Base-by-base conservation (phyloP, 2,888 invertebrate species). In the Patella caerulea region DNA sequence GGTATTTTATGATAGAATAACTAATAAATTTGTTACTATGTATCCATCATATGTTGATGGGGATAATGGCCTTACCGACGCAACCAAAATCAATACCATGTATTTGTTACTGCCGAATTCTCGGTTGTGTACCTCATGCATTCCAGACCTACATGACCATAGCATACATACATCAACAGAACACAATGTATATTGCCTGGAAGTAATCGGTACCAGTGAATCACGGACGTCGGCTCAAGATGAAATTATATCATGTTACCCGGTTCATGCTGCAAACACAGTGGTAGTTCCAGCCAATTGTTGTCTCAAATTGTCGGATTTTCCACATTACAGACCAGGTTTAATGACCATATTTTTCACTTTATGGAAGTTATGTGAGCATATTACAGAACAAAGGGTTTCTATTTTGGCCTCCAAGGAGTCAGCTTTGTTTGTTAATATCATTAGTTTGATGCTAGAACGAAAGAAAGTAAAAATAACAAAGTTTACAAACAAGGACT, bases 261-360 rank as follows among this genome's bases (percentile, higher is more conserved):
- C 59, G 19, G 59, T 65, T 9, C 59, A n/a, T 19, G 59, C 59
- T 7, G n/a, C 59, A 19, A 65, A 65, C 12, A 65, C n/a, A 12
- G 59, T 65, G 11, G 59, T 65, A 11, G 59, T 65, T 65, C 59
- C 59, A 9, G 11, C 19, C n/a, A 19, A n/a, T 65, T 65, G 59
- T n/a, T 65, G 59, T 65, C 7, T 65, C n/a, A n/a, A 9, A 19
- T 17, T 65, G 19, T 65, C 59, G 19, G n/a, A n/a, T n/a, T 19
- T 65, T 19, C 59, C 59, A 65, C 19, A 19, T 12, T 65, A 65
- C 59, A 15, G 19, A n/a, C 59, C 59, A 0, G 59, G 59, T 65
- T 65, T 65, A 65, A n/a, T 65, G n/a, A 19, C 59, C n/a, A 65
- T 19, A 65, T 19, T 65, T 17, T n/a, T 65, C 59, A 65, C n/a